Evolutionary conservation across 2,113 vertebrate genomes (phyloP), one percentile per base, ranked within the genome.

Genomic region (Lasiurus cinereus): DNA sequence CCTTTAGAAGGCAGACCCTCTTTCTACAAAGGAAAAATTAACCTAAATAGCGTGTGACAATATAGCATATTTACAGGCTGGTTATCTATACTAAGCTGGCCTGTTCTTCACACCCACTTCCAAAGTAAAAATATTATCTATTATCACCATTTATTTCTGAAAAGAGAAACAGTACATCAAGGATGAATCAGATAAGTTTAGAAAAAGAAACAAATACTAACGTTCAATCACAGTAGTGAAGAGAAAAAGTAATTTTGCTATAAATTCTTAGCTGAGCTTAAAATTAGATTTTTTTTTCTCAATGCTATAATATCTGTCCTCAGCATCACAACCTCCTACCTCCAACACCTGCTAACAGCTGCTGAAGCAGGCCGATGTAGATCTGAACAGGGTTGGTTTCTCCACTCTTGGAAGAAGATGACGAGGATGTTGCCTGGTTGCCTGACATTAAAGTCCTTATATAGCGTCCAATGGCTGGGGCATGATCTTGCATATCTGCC

Each of bases 401-500:
- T 24, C 97, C 97, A 79, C 98, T 98, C 98, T 99, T 99, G 62
- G 96, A 97, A 1, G 98, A 98, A 1, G 98, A 98, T 0, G 98
- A 97, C 21, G 98, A 98, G 70, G 96, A 90, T 56, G 97, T 85
- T 6, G 89, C 91, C 56, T 98, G 97, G 74, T 98, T 98, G 79
- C 98, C 98, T 66, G 98, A 98, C 97, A 99, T 98, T 95, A 99
- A 97, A 4, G 98, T 98, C 96, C 98, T 98, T 90, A 99, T 96
- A 13, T 99, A 99, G 93, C 97, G 98, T 11, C 99, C 99, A 36
- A 99, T 99, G 85, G 99, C 98, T 31, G 99, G 99, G 85, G 99
- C 99, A 13, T 99, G 99, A 83, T 99, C 99, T 92, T 99, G 99
- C 99, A 99, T 99, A 96, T 99, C 99, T 36, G 98, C 98, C 97